Percentiles rank a stretch among this genome's conserved stretches.
These are phyloP conservation scores for Erythrocercus mccallii DNA, from an alignment of 2,113 vertebrate species.

Conservation along the genomic window DNA sequence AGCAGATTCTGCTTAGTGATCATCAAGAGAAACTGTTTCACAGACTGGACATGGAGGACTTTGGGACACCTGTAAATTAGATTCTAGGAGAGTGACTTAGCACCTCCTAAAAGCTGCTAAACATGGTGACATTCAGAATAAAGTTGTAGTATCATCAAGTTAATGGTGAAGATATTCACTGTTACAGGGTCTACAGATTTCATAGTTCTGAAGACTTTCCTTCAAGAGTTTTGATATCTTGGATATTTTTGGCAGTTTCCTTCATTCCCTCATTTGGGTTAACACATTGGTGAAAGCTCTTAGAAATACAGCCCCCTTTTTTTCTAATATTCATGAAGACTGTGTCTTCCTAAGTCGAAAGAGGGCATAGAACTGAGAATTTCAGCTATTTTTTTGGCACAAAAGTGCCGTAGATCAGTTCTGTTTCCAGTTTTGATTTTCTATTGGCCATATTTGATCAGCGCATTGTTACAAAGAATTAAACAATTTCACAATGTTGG, in stretches of 20 bases:
- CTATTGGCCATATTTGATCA: not conserved
- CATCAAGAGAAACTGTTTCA: not conserved
- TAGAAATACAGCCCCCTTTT: not conserved
- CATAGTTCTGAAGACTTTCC: not conserved
- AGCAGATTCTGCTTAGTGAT: not conserved
- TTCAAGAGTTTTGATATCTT: not conserved
- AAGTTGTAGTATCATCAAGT: not conserved
- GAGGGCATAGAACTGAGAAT: not conserved
- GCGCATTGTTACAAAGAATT: not conserved
- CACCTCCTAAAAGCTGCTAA: not conserved
- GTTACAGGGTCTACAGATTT: not conserved
- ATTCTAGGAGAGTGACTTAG: not conserved
- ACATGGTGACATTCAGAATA: not conserved
- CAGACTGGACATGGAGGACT: not conserved
- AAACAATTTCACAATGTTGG: not conserved
- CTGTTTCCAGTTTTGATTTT: not conserved
- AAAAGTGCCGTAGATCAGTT: not conserved
- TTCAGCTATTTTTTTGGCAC: not conserved
- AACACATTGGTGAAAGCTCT: not conserved
- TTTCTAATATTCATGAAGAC: not conserved
- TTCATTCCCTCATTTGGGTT: not conserved
- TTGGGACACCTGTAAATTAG: not conserved
- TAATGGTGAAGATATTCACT: not conserved
- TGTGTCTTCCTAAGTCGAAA: not conserved
- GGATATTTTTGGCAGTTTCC: not conserved